phyloP scores from a whole-genome alignment of 2,797 vertebrate species.

The Corythornis leucogaster region DNA sequence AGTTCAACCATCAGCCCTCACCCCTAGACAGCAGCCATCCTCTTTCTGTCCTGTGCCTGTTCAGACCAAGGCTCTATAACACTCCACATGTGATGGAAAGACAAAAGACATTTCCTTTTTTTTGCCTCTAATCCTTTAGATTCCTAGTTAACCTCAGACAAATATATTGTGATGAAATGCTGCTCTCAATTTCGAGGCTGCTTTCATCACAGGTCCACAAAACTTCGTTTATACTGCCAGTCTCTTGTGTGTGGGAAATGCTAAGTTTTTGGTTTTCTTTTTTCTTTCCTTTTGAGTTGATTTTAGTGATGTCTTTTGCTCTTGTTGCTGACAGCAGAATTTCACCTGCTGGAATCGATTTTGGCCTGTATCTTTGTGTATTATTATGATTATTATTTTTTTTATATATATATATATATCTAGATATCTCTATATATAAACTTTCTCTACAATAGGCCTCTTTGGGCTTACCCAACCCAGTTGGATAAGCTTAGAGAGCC shows the following conservation, averaged over 20 bases:
- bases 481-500: slow-evolving; percentile 95
- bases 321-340: slow-evolving; percentile 85
- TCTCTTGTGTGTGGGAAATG: slow-evolving; percentile 78
- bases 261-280: slow-evolving; percentile 67
- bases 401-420: slow-evolving; percentile 62
- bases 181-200: slow-evolving; percentile 24
- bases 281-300: slow-evolving; percentile 53
- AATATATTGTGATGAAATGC: slow-evolving; percentile 66
- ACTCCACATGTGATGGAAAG: not conserved
- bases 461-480: slow-evolving; percentile 93
- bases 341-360: slow-evolving; percentile 82
- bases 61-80: not conserved
- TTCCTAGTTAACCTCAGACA: slow-evolving; percentile 50
- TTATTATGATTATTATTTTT: not conserved
- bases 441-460: slow-evolving; percentile 84
- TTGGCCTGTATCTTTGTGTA: slow-evolving; percentile 99
- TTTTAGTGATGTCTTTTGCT: slow-evolving; percentile 81
- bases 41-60: not conserved
- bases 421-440: slow-evolving; percentile 26
- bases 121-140: slow-evolving; percentile 4
- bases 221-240: slow-evolving; percentile 83
- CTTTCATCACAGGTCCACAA: slow-evolving; percentile 70
- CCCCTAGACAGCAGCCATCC: not conserved
- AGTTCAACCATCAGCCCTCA: not conserved
- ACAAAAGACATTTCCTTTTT: not conserved